A percentile compares a stretch with the other conserved stretches of the same genome.
Conservation (phyloP, 2,797 vertebrate genomes). For the Mycteria americana region DNA sequence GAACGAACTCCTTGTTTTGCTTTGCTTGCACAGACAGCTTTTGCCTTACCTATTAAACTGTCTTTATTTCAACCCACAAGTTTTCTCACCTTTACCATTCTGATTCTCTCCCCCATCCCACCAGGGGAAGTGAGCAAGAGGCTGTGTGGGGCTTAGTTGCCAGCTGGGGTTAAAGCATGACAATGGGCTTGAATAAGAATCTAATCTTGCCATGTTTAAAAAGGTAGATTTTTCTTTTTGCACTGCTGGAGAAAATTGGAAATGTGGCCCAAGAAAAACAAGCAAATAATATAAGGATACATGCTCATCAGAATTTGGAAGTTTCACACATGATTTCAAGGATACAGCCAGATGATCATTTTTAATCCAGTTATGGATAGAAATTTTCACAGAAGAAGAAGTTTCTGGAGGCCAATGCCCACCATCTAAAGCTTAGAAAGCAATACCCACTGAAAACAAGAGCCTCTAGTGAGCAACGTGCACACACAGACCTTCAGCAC, state of each 20-base stretch:
- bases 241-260: background rate
- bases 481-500: background rate
- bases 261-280: background rate
- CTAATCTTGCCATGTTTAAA: background rate
- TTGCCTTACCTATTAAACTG: no score
- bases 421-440: background rate
- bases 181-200: background rate
- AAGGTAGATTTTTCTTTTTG: rapidly evolving
- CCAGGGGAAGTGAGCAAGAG: no score
- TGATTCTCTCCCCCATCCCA: no score
- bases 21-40: no score
- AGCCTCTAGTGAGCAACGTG: background rate
- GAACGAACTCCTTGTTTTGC: no score
- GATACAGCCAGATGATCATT: rapidly evolving
- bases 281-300: background rate
- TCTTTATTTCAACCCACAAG: no score
- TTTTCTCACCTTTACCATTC: no score
- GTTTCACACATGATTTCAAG: background rate
- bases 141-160: no score
- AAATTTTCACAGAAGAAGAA: background rate
- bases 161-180: background rate
- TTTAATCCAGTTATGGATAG: background rate
- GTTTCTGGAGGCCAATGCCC: background rate
- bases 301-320: background rate
- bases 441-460: background rate